These are phyloP conservation scores for Phocides pigmalion DNA, from an alignment of 1,140 invertebrate genomes.

Conservation along the genomic window DNA sequence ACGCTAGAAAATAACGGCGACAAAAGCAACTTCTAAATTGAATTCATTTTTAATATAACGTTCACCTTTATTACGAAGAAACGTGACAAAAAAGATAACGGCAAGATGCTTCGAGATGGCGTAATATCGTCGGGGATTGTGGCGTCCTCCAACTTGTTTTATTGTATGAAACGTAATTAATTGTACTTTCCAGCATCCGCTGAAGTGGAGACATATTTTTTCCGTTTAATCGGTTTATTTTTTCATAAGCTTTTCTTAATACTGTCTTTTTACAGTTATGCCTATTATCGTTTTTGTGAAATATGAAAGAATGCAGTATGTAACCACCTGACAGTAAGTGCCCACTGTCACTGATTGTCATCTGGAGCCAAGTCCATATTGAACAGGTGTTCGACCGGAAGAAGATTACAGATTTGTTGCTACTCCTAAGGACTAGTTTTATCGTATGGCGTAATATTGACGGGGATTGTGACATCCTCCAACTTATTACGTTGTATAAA, in stretches of 20 bases:
- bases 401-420: too few relatives aligned
- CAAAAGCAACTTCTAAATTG: conserved; percentile 2
- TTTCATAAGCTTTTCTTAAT: too few relatives aligned
- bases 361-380: too few relatives aligned
- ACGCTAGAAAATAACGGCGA: not conserved
- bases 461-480: conserved; percentile 13
- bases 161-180: conserved; percentile 24
- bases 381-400: too few relatives aligned
- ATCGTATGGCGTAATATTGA: conserved; percentile 11
- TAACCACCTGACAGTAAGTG: too few relatives aligned
- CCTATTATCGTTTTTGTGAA: too few relatives aligned
- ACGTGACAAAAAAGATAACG: conserved; percentile 20
- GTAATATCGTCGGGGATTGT: conserved; percentile 10
- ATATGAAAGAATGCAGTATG: too few relatives aligned
- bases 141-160: conserved; percentile 10
- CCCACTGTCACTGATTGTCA: too few relatives aligned
- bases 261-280: too few relatives aligned
- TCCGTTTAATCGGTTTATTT: not conserved
- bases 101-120: conserved; percentile 16
- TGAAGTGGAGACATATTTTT: not conserved
- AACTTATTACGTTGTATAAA: conserved; percentile 12
- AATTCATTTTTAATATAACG: conserved; percentile 23
- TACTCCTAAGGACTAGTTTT: too few relatives aligned
- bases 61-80: conserved; percentile 1
- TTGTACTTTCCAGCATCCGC: not conserved